Conservation (phyloP, 2,797 vertebrate species). For the Smutsia gigantea region DNA sequence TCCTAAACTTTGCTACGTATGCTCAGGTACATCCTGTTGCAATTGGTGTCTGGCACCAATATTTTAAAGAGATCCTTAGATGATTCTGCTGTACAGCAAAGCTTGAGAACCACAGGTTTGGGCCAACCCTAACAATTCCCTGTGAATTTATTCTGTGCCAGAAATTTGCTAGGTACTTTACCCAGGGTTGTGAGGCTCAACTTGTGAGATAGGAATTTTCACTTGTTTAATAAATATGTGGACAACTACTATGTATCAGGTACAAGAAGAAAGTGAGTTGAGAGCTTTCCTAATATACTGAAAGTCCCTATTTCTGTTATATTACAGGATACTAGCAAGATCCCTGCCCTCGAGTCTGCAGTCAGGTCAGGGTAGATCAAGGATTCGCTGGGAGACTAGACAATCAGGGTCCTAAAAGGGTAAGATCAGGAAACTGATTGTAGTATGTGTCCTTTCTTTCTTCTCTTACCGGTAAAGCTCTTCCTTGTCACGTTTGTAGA, state of each 20-base stretch:
- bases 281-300: background rate
- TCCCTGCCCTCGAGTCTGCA: background rate
- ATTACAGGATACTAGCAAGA: background rate
- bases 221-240: background rate
- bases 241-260: background rate
- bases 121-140: background rate
- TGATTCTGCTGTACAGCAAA: background rate
- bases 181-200: background rate
- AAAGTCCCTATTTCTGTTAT: background rate
- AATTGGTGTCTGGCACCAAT: background rate
- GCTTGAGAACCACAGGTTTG: background rate
- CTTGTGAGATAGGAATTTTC: background rate
- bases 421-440: background rate
- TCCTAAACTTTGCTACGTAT: background rate
- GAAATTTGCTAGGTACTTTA: background rate
- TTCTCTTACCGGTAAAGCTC: conserved; percentile 90
- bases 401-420: background rate
- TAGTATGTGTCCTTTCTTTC: background rate
- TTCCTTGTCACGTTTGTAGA: conserved; percentile 92
- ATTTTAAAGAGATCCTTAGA: background rate
- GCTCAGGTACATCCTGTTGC: background rate
- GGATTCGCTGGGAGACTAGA: background rate
- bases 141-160: background rate
- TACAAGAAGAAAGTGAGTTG: background rate
- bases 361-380: background rate